A percentile compares a stretch with the other conserved stretches of the same genome.
These are phyloP conservation scores for Acanthoscelides obtectus DNA, from an alignment of 2,888 invertebrate species.

Conservation along the genomic window DNA sequence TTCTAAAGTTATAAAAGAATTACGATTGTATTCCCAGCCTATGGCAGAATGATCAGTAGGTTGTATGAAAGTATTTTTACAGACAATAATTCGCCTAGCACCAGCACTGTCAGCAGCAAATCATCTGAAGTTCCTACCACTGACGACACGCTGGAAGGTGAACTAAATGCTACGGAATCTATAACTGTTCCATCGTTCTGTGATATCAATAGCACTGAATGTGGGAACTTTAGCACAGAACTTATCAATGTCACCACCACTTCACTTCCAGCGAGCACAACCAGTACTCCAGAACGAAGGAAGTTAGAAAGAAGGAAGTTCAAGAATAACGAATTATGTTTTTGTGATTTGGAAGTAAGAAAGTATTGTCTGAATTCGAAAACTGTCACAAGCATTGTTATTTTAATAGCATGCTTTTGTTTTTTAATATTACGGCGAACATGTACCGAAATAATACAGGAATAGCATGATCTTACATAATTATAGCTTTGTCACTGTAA, in stretches of 20 bases:
- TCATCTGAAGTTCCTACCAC: not conserved
- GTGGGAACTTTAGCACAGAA: not conserved
- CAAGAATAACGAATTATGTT: not conserved
- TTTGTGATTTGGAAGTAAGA: slow-evolving; percentile 1
- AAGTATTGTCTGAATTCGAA: not conserved
- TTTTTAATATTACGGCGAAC: no score
- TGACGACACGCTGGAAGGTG: not conserved
- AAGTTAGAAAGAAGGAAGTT: not conserved
- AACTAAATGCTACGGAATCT: not conserved
- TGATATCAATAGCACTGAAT: slow-evolving; percentile 9
- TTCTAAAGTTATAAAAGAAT: no score
- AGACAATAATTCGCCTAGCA: not conserved
- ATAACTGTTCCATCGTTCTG: slow-evolving; percentile 9
- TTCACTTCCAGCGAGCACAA: not conserved
- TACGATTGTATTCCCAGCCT: no score
- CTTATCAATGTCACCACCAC: not conserved
- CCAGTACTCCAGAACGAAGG: not conserved
- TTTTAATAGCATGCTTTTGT: no score
- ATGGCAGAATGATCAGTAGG: not conserved
- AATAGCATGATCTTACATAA: no score
- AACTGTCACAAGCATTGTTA: not conserved
- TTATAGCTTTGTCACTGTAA: not conserved
- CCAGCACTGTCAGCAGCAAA: not conserved
- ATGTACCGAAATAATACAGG: no score
- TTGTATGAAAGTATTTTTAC: not conserved